Evolutionary conservation across 2,888 invertebrate genomes (phyloP), one percentile per base, ranked within the genome.

Genomic region (Mythimna loreyi): DNA sequence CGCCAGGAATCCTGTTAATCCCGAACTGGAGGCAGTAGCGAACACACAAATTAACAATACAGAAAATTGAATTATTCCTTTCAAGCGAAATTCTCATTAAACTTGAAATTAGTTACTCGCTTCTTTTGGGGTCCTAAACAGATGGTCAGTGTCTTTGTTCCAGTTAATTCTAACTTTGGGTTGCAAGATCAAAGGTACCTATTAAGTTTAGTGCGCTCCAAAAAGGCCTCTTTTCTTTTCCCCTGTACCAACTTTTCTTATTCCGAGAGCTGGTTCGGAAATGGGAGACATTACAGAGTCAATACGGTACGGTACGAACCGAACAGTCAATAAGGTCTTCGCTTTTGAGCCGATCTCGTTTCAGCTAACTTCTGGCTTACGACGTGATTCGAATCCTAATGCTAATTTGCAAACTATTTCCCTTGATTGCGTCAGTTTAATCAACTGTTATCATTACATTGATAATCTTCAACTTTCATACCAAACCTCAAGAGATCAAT

Each of bases 281-380:
- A 94, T 94, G 93, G 93, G 92, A 89, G 92, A 93, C 93, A 94
- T 95, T 94, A 95, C 92, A 78, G 92, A 94, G 93, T 94, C 94
- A 94, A 94, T 94, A 93, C 87, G 90, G 43, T 40, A 87, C 86
- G 89, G 80, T 90, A 89, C 91, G 91, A 90, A 91, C 87, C 88
- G 91, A 90, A 91, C 92, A 92, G 91, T 92, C 93, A 92, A 93
- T 93, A 92, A 91, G 92, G 90, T 87, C 88, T 90, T 86, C 87
- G 91, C 90, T 92, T 91, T 90, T 89, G 90, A 91, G 88, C 85
- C 88, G 86, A 85, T 90, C 92, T 89, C 90, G 89, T 92, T 91
- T 89, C 87, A 89, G 88, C 89, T 90, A 90, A 92, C 89, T 91
- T 91, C 91, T 89, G 86, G 87, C 85, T 87, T 84, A 84, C 85